Evolutionary conservation across 2,113 vertebrate species (phyloP).

Genomic region (Indicator maculatus): DNA sequence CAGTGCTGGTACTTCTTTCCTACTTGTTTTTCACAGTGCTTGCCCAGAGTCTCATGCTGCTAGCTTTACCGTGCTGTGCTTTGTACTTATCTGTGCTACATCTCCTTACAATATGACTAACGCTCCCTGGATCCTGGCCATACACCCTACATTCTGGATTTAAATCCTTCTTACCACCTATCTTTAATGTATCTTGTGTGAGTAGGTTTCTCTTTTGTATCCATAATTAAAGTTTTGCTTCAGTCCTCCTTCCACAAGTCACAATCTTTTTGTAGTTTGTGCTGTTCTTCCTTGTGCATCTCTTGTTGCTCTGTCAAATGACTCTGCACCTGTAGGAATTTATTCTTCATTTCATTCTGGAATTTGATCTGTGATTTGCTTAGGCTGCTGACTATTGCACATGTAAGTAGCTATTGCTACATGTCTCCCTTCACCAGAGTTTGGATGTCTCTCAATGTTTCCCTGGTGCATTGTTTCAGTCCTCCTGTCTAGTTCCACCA

Average conservation of each 20-base stretch:
- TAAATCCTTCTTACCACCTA: slow-evolving; percentile 25
- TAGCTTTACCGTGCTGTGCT: slow-evolving; percentile 30
- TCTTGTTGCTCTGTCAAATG: neutral
- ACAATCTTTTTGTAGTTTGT: neutral
- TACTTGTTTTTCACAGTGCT: slow-evolving; percentile 39
- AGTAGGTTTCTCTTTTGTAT: slow-evolving; percentile 12
- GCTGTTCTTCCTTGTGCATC: neutral
- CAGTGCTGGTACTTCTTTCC: neutral
- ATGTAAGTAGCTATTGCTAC: neutral
- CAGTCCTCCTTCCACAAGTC: neutral
- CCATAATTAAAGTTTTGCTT: slow-evolving; percentile 42
- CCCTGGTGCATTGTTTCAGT: neutral
- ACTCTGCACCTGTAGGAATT: neutral
- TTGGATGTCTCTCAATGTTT: neutral
- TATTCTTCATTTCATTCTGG: neutral
- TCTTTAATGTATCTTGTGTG: neutral
- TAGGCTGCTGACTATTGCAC: neutral
- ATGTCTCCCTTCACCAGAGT: neutral
- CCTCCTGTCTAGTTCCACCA: neutral
- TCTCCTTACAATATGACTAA: slow-evolving; percentile 9
- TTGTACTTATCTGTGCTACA: slow-evolving; percentile 4
- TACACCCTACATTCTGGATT: neutral
- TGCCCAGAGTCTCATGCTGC: neutral
- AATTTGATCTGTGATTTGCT: neutral
- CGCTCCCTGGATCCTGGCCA: neutral